Evolutionary conservation across 2,113 vertebrate genomes (phyloP), one percentile per base, ranked within the genome.

Genomic region (Ochotona curzoniae): DNA sequence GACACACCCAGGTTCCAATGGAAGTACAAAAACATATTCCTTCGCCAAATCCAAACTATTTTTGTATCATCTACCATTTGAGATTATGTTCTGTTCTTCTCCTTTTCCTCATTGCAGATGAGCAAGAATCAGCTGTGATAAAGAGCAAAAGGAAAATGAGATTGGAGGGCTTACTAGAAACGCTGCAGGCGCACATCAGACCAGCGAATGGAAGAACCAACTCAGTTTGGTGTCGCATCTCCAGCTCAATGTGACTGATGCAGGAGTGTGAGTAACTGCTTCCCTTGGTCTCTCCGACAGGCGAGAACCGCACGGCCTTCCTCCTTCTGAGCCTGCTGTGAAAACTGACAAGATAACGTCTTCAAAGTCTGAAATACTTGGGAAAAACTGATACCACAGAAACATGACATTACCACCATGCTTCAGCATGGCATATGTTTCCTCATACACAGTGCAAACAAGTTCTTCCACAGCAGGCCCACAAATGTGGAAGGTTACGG

Each of bases 11-110:
- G 84, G 89, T 94, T 95, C 95, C 81, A 94, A 74, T 7, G 44
- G 60, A 96, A 97, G 96, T 82, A 94, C 84, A 93, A 96, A 96
- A 97, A 94, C 95, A 96, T 92, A 90, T 71, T 82, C 70, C 75
- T 91, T 57, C 17, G 83, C 95, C 95, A 97, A 94, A 96, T 93
- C 74, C 80, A 81, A 94, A 94, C 95, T 93, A 94, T 94, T 97
- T 94, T 97, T 96, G 51, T 94, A 89, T 94, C 93, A 87, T 94
- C 87, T 81, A 89, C 87, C 71, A 47, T 93, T 86, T 83, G 81
- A 82, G 76, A 74, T 80, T 83, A 54, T 84, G 69, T 57, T 81
- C 75, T 91, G 86, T 74, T 89, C 90, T 84, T 91, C 89, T 18
- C 12, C 66, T 92, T 88, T 70, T 64, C 44, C 49, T 81, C 76